These are phyloP conservation scores for Dicerorhinus sumatrensis DNA, from an alignment of 2,113 vertebrate genomes.

Conservation along the genomic window DNA sequence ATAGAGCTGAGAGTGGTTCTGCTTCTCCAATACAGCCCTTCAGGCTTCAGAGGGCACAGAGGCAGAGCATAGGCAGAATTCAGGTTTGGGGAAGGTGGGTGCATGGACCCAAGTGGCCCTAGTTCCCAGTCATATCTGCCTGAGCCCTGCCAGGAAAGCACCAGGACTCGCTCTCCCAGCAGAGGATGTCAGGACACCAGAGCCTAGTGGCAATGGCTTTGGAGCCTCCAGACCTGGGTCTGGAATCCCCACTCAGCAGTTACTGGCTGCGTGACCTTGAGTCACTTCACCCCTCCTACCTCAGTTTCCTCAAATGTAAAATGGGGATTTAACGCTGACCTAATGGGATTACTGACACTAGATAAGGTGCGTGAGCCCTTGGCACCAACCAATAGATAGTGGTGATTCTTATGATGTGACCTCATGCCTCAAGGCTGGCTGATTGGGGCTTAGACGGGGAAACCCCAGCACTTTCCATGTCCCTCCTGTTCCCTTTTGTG, in stretches of 20 bases:
- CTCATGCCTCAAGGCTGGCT: neutral
- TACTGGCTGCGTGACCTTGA: neutral
- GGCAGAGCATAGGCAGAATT: neutral
- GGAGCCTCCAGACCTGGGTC: neutral
- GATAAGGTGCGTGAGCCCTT: neutral
- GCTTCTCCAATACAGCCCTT: neutral
- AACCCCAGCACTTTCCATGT: constrained; percentile 11
- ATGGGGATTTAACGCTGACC: neutral
- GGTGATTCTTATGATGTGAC: neutral
- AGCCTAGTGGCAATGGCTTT: neutral
- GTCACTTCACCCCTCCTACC: neutral
- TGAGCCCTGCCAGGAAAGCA: neutral
- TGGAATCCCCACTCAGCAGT: neutral
- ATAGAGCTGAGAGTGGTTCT: neutral
- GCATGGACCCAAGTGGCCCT: neutral
- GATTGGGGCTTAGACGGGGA: neutral
- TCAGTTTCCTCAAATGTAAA: neutral
- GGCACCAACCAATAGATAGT: neutral
- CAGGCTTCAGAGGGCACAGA: neutral
- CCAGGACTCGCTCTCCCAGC: neutral
- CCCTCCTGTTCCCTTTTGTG: neutral
- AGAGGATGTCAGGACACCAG: neutral
- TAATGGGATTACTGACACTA: neutral
- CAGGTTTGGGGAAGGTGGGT: neutral
- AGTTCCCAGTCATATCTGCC: neutral